These are phyloP conservation scores for Athalia rosae DNA, from an alignment of 2,888 invertebrate species.

Conservation along the genomic window DNA sequence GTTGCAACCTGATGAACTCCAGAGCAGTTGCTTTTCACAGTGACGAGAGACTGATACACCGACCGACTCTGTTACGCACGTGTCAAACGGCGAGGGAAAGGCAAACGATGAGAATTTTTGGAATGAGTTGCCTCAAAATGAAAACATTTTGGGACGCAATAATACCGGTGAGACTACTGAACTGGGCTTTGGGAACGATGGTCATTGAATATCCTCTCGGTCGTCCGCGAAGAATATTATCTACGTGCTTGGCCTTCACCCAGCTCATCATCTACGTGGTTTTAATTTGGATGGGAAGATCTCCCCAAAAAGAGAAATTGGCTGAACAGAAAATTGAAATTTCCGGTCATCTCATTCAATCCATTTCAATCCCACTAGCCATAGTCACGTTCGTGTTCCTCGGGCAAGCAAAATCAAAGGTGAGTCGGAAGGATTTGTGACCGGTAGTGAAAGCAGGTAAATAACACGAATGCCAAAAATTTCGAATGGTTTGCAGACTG, in stretches of 20 bases:
- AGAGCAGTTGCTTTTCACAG: not conserved
- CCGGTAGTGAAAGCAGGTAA: not conserved
- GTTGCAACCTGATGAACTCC: not conserved
- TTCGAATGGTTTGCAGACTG: not conserved
- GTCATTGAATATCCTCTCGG: slow-evolving; percentile 53
- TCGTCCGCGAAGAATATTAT: slow-evolving; percentile 43
- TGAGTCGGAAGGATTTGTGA: not conserved
- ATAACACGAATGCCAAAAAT: not conserved
- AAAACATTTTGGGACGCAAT: slow-evolving; percentile 46
- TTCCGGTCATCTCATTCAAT: too few relatives aligned
- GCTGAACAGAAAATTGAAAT: not conserved
- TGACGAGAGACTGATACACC: not conserved
- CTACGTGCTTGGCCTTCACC: not conserved
- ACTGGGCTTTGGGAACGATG: slow-evolving; percentile 53
- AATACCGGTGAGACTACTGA: slow-evolving; percentile 48
- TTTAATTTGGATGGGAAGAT: slow-evolving; percentile 4
- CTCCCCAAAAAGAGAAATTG: slow-evolving; percentile 50
- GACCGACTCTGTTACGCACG: not conserved
- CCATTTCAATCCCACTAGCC: slow-evolving; percentile 22
- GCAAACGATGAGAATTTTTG: too few relatives aligned
- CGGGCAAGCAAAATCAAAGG: slow-evolving; percentile 49
- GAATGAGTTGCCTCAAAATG: slow-evolving; percentile 39
- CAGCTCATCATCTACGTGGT: slow-evolving; percentile 4
- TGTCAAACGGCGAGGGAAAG: too few relatives aligned
- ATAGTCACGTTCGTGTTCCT: slow-evolving; percentile 51